Evolutionary conservation across 2,888 invertebrate genomes (phyloP).

Genomic region (Dryobota labecula): DNA sequence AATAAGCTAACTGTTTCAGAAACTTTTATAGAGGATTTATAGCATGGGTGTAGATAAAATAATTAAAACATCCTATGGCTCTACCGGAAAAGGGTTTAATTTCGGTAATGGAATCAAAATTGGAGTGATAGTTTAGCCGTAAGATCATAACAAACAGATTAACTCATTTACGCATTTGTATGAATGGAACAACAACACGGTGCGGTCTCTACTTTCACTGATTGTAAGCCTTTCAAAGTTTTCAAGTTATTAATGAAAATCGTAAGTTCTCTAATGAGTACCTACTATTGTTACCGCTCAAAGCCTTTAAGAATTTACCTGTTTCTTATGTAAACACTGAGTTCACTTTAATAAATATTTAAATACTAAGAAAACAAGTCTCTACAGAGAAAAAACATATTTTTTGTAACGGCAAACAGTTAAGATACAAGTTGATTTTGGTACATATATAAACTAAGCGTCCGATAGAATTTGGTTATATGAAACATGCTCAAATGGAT

Average conservation of each 20-base stretch:
- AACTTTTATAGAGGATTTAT: no score
- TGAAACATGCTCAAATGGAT: conserved; percentile 55
- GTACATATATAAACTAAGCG: conserved; percentile 63
- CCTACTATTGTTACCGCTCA: conserved; percentile 19
- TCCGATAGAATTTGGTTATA: conserved; percentile 65
- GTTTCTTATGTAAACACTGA: conserved; percentile 45
- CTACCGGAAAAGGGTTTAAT: neutral
- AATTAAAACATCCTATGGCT: neutral
- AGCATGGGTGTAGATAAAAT: no score
- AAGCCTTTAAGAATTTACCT: conserved; percentile 47
- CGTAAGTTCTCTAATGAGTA: conserved; percentile 32
- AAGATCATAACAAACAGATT: conserved; percentile 12
- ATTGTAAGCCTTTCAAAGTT: conserved; percentile 6
- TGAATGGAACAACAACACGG: conserved; percentile 8
- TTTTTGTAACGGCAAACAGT: conserved; percentile 62
- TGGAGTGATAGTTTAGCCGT: conserved; percentile 12
- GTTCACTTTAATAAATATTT: conserved; percentile 62
- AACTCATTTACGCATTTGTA: neutral
- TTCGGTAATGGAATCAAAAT: neutral
- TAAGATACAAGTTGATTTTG: conserved; percentile 71
- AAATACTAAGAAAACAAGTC: conserved; percentile 64
- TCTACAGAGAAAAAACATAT: conserved; percentile 57
- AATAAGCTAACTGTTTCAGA: no score
- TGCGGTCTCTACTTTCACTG: conserved; percentile 2
- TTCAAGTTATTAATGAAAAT: conserved; percentile 40